phyloP scores from a whole-genome alignment of 2,888 invertebrate genomes.

The Hydraecia micacea region DNA sequence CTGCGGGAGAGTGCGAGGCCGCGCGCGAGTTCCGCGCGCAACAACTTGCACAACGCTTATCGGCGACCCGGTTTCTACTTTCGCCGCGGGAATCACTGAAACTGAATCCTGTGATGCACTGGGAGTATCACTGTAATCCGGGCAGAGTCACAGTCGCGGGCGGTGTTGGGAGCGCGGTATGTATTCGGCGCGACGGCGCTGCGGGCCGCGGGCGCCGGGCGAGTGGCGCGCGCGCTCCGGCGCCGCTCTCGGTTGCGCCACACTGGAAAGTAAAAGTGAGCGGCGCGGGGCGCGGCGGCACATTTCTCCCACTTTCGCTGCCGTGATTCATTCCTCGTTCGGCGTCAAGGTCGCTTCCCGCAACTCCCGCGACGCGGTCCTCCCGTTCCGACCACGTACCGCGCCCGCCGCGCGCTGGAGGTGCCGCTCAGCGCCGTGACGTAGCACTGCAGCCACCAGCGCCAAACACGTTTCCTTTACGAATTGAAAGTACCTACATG shows the following conservation, averaged over 20 bases:
- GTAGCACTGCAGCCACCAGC: constrained; percentile 56
- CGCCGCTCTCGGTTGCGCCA: constrained; percentile 89
- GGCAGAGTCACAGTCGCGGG: constrained; percentile 81
- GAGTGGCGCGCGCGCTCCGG: constrained; percentile 87
- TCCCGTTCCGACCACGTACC: constrained; percentile 69
- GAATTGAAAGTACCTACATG: constrained; percentile 61
- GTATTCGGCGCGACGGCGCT: constrained; percentile 87
- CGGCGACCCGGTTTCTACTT: constrained; percentile 86
- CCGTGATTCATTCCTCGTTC: constrained; percentile 84
- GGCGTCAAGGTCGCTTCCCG: constrained; percentile 88
- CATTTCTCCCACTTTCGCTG: constrained; percentile 91
- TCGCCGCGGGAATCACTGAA: constrained; percentile 84
- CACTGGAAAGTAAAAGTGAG: constrained; percentile 90
- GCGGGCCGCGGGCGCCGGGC: constrained; percentile 90
- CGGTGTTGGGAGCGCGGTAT: constrained; percentile 76
- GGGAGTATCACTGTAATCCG: constrained; percentile 88
- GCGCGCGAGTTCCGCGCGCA: constrained; percentile 86
- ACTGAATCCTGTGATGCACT: constrained; percentile 87
- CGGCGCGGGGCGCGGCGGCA: constrained; percentile 86
- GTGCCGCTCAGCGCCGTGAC: constrained; percentile 53
- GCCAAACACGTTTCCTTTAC: constrained; percentile 58
- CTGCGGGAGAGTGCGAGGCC: constrained; percentile 89
- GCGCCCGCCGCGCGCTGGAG: constrained; percentile 51
- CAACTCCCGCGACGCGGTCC: constrained; percentile 79
- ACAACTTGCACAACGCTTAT: constrained; percentile 86